Base-by-base conservation (phyloP, 2,797 vertebrate species). In the Leuciscus waleckii region DNA sequence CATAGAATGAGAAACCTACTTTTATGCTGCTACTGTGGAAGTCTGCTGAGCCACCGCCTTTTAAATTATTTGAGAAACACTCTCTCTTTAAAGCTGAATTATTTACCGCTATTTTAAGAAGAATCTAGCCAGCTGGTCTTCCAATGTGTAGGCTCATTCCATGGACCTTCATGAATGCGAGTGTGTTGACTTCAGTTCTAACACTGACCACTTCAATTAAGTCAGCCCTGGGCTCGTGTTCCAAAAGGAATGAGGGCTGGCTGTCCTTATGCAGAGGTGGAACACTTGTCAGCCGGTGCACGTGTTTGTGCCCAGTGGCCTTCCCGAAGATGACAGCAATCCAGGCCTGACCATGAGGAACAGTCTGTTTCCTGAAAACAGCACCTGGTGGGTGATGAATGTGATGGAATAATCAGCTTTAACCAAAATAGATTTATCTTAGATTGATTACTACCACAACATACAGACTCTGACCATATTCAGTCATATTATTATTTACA, bases 41-140 rank as follows among this genome's bases (percentile, higher is more conserved):
- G 87, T 76, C 81, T 86, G 90, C 81, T 79, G 37, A 56, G 85
- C 35, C 79, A 82, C 65, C 21, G 84, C 80, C 92, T 93, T 92
- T 92, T 95, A 92, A 95, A 95, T 95, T 89, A 95, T 95, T 95
- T 95, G 93, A 90, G 86, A 88, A 90, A 91, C 89, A 90, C 92
- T 85, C 91, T 90, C 86, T 87, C 43, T 83, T 92, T 91, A 91
- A 93, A 92, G 89, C 90, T 95, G 89, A 95, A 95, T 95, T 93
- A 95, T 95, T 95, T 91, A 95, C 92, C 68, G 82, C 86, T 84
- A 89, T 90, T 81, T 92, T 93, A 94, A 94, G 93, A 94, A 91
- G 90, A 91, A 92, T 92, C 87, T 75, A 89, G 89, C 92, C 92
- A 92, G 92, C 92, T 94, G 93, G 74, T 93, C 91, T 91, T 94